Conservation (phyloP, 2,888 invertebrate species). For the Odontocolon sp. region DNA sequence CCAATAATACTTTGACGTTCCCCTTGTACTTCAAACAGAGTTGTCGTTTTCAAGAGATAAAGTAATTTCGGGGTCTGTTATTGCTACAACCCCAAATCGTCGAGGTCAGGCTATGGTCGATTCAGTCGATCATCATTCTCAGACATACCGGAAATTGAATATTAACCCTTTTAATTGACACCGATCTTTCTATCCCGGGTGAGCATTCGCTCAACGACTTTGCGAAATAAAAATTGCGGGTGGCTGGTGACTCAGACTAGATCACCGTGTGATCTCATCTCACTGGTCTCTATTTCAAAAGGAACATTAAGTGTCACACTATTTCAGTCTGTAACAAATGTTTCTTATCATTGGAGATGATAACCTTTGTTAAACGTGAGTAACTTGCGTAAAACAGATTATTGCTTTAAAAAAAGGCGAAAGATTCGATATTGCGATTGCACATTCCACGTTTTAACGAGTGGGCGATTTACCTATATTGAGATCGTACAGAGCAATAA, state of each 20-base stretch:
- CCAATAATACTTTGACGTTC: too few relatives aligned
- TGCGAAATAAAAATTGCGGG: conserved; percentile 14
- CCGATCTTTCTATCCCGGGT: conserved; percentile 49
- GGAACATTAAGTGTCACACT: too few relatives aligned
- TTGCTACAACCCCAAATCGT: background rate
- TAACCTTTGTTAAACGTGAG: too few relatives aligned
- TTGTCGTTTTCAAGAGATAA: conserved; percentile 18
- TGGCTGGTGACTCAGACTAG: conserved; percentile 38
- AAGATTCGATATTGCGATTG: too few relatives aligned
- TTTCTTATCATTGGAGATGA: too few relatives aligned
- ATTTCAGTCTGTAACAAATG: too few relatives aligned
- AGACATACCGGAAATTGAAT: conserved; percentile 70
- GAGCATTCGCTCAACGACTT: conserved; percentile 23
- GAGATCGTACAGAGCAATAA: too few relatives aligned
- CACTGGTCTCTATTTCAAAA: background rate
- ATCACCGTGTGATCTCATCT: conserved; percentile 63
- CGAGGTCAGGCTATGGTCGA: conserved; percentile 40
- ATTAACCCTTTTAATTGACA: conserved; percentile 70
- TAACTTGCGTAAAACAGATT: too few relatives aligned
- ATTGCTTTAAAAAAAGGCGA: too few relatives aligned
- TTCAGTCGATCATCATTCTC: conserved; percentile 44
- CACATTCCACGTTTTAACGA: too few relatives aligned
- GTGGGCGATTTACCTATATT: too few relatives aligned
- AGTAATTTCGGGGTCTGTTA: conserved; percentile 4
- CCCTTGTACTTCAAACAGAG: conserved; percentile 2